These are phyloP conservation scores for Eulemur rubriventer DNA, from an alignment of 2,797 vertebrate species.

Conservation along the genomic window DNA sequence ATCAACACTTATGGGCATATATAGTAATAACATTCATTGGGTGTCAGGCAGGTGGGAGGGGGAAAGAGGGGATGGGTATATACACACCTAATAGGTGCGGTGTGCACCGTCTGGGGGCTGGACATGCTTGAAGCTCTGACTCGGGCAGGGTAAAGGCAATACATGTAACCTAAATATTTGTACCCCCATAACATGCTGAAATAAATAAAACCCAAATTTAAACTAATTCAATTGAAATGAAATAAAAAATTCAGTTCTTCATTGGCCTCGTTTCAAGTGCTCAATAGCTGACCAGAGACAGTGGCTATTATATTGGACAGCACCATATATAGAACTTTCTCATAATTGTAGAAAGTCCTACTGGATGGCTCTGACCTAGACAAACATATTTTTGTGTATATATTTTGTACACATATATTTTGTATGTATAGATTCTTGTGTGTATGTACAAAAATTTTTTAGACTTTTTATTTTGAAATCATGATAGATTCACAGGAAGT, in stretches of 20 bases:
- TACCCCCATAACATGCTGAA: too few species aligned
- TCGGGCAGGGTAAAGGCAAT: too few species aligned
- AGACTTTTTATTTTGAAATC: neutral
- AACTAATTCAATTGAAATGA: neutral
- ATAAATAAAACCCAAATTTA: neutral
- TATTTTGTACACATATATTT: neutral
- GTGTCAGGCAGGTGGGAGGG: too few species aligned
- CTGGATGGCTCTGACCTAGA: neutral
- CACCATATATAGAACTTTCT: neutral
- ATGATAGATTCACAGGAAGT: neutral
- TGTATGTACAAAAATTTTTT: neutral
- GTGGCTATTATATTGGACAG: neutral
- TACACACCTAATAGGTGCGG: too few species aligned
- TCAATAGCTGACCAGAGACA: neutral
- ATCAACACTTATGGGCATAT: too few species aligned
- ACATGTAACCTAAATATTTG: too few species aligned
- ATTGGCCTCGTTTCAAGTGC: neutral
- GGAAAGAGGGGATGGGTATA: too few species aligned
- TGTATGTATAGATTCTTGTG: neutral
- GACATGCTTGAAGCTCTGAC: too few species aligned
- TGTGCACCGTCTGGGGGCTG: too few species aligned
- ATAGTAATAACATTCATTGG: too few species aligned
- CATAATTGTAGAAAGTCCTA: neutral
- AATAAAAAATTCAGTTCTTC: neutral
- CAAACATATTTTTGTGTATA: neutral